Conservation (phyloP, 2,113 vertebrate genomes). For the Climacteris rufus region DNA sequence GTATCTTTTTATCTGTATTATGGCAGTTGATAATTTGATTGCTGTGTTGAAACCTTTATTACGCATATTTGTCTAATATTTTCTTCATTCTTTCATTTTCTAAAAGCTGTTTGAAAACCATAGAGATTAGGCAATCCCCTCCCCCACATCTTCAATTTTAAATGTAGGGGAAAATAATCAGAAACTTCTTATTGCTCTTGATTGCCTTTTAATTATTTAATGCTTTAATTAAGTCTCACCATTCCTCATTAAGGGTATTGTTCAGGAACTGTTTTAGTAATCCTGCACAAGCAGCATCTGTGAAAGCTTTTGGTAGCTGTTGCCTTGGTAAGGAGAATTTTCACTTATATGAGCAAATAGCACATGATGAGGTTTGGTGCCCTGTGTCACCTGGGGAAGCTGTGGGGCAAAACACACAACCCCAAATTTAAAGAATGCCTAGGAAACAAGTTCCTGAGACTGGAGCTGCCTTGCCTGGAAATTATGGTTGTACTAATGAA, state of each 20-base stretch:
- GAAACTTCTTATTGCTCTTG: conserved; percentile 18
- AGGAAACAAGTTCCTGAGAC: background rate
- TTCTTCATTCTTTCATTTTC: background rate
- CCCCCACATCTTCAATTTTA: background rate
- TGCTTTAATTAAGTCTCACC: conserved; percentile 46
- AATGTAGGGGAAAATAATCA: background rate
- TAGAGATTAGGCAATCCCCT: background rate
- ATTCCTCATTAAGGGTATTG: conserved; percentile 17
- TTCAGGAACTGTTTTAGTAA: conserved; percentile 7
- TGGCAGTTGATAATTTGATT: background rate
- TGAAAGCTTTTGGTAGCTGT: background rate
- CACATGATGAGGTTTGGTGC: background rate
- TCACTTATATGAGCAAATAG: background rate
- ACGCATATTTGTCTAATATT: background rate
- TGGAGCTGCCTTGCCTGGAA: background rate
- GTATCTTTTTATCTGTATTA: background rate
- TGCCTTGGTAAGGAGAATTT: background rate
- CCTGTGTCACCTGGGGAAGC: background rate
- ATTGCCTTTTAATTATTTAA: conserved; percentile 55
- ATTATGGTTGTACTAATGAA: background rate
- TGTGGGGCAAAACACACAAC: background rate
- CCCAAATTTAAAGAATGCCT: background rate
- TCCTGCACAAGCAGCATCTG: background rate
- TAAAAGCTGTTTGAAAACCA: background rate
- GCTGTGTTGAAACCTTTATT: conserved; percentile 27